Evolutionary conservation across 2,797 vertebrate species (phyloP).

Genomic region (Atherinosoma microstoma): DNA sequence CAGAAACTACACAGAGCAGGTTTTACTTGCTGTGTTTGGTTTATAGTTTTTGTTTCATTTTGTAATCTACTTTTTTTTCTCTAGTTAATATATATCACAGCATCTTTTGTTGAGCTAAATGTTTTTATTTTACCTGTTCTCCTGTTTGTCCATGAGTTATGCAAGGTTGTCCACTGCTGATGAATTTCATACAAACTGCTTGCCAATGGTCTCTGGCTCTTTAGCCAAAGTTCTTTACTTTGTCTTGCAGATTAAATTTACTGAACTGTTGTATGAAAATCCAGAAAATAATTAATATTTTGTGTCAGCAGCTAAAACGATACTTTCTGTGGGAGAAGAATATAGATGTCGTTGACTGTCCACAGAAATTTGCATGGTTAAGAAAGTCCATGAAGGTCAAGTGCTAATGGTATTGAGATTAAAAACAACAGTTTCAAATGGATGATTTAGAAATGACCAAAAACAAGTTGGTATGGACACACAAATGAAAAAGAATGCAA

Average conservation of each 20-base stretch:
- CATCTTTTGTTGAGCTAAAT: background rate
- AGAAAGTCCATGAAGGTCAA: too few relatives aligned
- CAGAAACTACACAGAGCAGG: slow-evolving; percentile 12
- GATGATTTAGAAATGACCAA: background rate
- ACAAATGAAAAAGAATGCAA: background rate
- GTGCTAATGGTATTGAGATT: too few relatives aligned
- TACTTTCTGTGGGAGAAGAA: too few relatives aligned
- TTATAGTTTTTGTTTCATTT: slow-evolving; percentile 48
- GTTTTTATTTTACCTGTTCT: background rate
- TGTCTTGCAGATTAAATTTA: background rate
- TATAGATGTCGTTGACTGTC: too few relatives aligned
- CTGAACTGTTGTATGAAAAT: background rate
- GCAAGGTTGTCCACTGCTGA: too few relatives aligned
- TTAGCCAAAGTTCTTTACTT: background rate
- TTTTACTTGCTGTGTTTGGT: background rate
- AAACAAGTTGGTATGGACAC: too few relatives aligned
- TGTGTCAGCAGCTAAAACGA: too few relatives aligned
- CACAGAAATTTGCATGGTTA: too few relatives aligned
- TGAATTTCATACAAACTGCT: background rate
- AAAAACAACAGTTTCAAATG: too few relatives aligned
- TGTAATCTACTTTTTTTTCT: background rate
- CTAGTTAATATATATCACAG: background rate
- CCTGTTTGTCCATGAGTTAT: background rate
- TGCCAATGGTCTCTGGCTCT: background rate
- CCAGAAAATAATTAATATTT: background rate